phyloP scores from a whole-genome alignment of 2,888 invertebrate genomes.

The Lasioglossum zephyrum region DNA sequence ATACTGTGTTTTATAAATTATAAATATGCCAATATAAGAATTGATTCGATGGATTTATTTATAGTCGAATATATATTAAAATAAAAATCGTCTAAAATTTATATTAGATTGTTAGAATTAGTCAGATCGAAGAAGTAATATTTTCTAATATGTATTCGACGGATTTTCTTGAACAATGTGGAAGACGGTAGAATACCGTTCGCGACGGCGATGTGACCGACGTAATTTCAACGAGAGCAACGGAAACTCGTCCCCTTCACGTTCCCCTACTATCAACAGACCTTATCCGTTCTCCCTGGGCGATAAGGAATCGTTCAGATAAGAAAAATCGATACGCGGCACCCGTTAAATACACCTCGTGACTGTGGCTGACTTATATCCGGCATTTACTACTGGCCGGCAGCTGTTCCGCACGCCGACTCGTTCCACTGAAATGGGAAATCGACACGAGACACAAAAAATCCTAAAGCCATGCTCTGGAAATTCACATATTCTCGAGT shows the following conservation, averaged over 20 bases:
- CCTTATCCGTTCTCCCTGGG: constrained; percentile 42
- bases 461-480: not conserved
- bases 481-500: not conserved
- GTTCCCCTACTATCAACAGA: constrained; percentile 8
- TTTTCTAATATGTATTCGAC: not conserved
- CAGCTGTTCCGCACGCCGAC: not conserved
- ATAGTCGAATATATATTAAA: no score
- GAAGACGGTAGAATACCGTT: not conserved
- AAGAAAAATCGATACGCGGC: constrained; percentile 45
- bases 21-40: no score
- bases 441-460: not conserved
- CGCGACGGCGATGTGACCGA: not conserved
- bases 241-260: constrained; percentile 19
- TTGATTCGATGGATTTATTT: no score
- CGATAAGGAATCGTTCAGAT: constrained; percentile 55
- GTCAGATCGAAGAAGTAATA: not conserved
- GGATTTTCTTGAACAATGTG: not conserved
- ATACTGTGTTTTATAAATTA: no score
- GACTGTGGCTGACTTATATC: constrained; percentile 31
- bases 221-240: constrained; percentile 11
- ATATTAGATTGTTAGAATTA: not conserved
- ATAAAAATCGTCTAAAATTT: no score
- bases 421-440: not conserved
- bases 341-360: constrained; percentile 33
- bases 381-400: constrained; percentile 25